Conservation (phyloP, 2,113 vertebrate genomes). For the Dicerorhinus sumatrensis region DNA sequence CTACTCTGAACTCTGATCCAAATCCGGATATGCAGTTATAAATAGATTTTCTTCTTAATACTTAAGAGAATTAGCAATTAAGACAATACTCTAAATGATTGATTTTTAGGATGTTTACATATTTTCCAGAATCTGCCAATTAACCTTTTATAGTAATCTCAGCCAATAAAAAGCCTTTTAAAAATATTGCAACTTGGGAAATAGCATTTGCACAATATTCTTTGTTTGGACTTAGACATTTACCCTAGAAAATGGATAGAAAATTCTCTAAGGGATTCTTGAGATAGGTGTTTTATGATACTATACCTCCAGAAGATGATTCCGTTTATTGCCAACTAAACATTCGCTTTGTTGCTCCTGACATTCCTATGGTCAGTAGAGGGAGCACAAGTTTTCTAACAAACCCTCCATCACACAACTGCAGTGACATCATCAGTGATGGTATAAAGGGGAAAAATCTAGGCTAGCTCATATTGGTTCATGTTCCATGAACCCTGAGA, state of each 20-base stretch:
- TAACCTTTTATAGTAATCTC: slow-evolving; percentile 44
- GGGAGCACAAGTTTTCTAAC: slow-evolving; percentile 65
- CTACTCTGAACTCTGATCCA: slow-evolving; percentile 67
- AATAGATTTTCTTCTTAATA: slow-evolving; percentile 61
- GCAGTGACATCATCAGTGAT: slow-evolving; percentile 50
- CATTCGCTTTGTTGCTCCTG: slow-evolving; percentile 47
- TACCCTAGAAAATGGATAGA: slow-evolving; percentile 37
- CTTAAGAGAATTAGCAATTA: slow-evolving; percentile 49
- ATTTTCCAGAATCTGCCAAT: slow-evolving; percentile 48
- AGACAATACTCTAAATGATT: slow-evolving; percentile 32
- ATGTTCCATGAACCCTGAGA: background rate
- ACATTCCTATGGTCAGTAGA: slow-evolving; percentile 64
- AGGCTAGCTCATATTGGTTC: background rate
- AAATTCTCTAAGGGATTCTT: slow-evolving; percentile 42
- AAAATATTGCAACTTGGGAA: slow-evolving; percentile 38
- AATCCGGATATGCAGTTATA: slow-evolving; percentile 27
- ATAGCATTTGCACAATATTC: slow-evolving; percentile 36
- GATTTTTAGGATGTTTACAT: slow-evolving; percentile 25
- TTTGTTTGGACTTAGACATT: slow-evolving; percentile 30
- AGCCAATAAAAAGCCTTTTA: slow-evolving; percentile 15
- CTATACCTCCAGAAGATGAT: slow-evolving; percentile 37
- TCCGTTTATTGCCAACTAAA: slow-evolving; percentile 4
- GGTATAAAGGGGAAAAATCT: background rate
- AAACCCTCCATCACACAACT: background rate
- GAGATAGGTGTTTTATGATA: background rate